Evolutionary conservation across 2,113 vertebrate genomes (phyloP).

Genomic region (Apodemus sylvaticus): DNA sequence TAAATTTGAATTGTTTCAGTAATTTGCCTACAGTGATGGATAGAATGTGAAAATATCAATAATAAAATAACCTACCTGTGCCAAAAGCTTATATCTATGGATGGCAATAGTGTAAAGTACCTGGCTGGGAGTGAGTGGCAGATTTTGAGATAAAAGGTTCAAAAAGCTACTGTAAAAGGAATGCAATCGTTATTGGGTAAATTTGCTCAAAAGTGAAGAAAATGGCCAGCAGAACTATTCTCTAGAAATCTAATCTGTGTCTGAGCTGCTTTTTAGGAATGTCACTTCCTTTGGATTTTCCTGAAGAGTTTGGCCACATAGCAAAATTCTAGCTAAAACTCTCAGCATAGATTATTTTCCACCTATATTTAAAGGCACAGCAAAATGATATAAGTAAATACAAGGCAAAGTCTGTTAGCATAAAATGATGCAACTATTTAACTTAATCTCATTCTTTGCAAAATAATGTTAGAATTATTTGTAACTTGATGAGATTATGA

Average conservation of each 20-base stretch:
- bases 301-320: background rate
- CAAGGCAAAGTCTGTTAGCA: background rate
- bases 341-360: background rate
- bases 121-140: background rate
- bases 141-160: constrained; percentile 30
- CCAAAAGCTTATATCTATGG: background rate
- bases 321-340: background rate
- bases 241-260: background rate
- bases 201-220: background rate
- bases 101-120: background rate
- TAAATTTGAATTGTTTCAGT: background rate
- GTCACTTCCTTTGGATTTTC: background rate
- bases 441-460: background rate
- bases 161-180: background rate
- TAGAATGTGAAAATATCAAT: background rate
- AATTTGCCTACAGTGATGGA: background rate
- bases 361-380: constrained; percentile 17
- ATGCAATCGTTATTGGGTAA: background rate
- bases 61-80: background rate
- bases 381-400: background rate
- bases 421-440: background rate
- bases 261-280: background rate
- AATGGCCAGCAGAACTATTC: background rate
- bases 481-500: background rate
- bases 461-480: constrained; percentile 16